These are phyloP conservation scores for Gymnoscopelus microlampas DNA, from an alignment of 2,797 vertebrate species.

Conservation along the genomic window DNA sequence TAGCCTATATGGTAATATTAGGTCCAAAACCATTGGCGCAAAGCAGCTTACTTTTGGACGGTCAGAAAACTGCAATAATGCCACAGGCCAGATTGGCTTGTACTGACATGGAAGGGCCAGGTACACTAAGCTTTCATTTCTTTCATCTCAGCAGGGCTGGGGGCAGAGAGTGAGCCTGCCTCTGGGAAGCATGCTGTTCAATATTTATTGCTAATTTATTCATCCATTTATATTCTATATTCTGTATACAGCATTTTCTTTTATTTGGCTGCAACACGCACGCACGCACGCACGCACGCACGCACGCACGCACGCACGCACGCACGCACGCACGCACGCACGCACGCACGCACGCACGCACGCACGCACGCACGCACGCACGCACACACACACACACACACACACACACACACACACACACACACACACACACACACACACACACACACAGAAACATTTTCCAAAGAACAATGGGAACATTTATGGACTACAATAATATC, in stretches of 20 bases:
- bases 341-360: not conserved
- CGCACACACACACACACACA: conserved; percentile 4
- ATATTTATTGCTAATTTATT: conserved; percentile 48
- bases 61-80: not conserved
- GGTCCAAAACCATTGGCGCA: too few relatives aligned
- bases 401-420: conserved; percentile 3
- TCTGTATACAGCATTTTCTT: too few relatives aligned
- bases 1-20: not conserved
- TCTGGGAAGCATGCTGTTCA: conserved; percentile 56
- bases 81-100: conserved; percentile 8
- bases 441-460: not conserved
- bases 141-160: conserved; percentile 48
- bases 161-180: conserved; percentile 37
- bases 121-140: conserved; percentile 33
- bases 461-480: too few relatives aligned
- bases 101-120: not conserved
- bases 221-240: too few relatives aligned
- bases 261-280: too few relatives aligned
- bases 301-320: not conserved
- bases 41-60: not conserved
- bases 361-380: not conserved
- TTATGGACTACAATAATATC: too few relatives aligned
- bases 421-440: not conserved
- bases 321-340: too few relatives aligned
- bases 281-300: too few relatives aligned